phyloP scores from a whole-genome alignment of 2,888 invertebrate genomes.

The Campoplex nolae region DNA sequence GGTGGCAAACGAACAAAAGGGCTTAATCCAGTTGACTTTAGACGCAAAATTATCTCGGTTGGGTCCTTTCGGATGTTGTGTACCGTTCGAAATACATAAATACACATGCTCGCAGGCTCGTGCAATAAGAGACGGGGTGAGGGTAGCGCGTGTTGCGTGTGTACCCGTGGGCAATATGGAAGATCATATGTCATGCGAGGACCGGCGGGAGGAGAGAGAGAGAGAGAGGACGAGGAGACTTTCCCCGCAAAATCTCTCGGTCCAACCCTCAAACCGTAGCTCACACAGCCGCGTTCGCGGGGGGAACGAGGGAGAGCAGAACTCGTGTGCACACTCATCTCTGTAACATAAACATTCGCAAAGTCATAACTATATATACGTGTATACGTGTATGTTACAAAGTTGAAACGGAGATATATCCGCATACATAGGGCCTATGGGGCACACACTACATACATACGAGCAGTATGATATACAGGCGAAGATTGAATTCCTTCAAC shows the following conservation, averaged over 20 bases:
- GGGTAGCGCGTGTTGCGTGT: slow-evolving; percentile 71
- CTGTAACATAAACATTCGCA: slow-evolving; percentile 70
- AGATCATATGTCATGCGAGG: slow-evolving; percentile 84
- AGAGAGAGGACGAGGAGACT: slow-evolving; percentile 11
- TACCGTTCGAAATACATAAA: not conserved
- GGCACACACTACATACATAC: not conserved
- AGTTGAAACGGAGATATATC: slow-evolving; percentile 25
- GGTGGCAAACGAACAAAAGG: not conserved
- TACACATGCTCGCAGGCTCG: slow-evolving; percentile 49
- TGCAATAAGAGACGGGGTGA: slow-evolving; percentile 48
- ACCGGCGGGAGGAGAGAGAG: slow-evolving; percentile 55
- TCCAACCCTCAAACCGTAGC: slow-evolving; percentile 60
- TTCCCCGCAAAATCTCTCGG: slow-evolving; percentile 69
- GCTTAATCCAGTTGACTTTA: not conserved
- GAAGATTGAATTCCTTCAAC: slow-evolving; percentile 80
- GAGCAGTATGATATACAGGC: slow-evolving; percentile 48
- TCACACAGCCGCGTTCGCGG: slow-evolving; percentile 53
- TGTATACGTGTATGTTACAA: slow-evolving; percentile 8
- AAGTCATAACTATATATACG: slow-evolving; percentile 20
- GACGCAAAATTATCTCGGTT: not conserved
- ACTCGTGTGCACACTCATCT: slow-evolving; percentile 57
- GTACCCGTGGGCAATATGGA: slow-evolving; percentile 82
- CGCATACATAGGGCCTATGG: slow-evolving; percentile 16
- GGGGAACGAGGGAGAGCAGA: slow-evolving; percentile 28
- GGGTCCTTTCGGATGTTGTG: slow-evolving; percentile 21